These are phyloP conservation scores for Zoanthus gigantus DNA, from an alignment of 92 coral and sea anemone species.

Conservation along the genomic window DNA sequence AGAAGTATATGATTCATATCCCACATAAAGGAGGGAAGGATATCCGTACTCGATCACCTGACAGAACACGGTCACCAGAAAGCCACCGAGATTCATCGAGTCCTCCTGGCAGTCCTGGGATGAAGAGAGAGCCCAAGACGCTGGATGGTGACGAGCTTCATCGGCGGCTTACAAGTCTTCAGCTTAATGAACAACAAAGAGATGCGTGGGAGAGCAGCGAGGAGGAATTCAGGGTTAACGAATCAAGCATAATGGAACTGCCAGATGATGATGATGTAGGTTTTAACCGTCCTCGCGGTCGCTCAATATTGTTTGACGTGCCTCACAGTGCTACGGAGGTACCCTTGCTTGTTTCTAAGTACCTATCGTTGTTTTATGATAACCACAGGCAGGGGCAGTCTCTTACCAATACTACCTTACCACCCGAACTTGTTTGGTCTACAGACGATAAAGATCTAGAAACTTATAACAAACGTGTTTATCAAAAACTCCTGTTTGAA, in stretches of 20 bases:
- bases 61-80: constrained; percentile 68
- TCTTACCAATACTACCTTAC: constrained; percentile 65
- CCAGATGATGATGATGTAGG: constrained; percentile 71
- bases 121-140: constrained; percentile 56
- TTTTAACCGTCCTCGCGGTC: constrained; percentile 71
- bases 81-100: constrained; percentile 59
- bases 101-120: constrained; percentile 86
- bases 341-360: constrained; percentile 69
- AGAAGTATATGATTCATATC: constrained; percentile 45
- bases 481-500: constrained; percentile 84
- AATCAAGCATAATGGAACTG: constrained; percentile 63
- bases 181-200: constrained; percentile 72
- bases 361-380: constrained; percentile 69
- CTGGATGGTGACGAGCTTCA: constrained; percentile 75
- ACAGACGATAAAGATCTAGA: constrained; percentile 76
- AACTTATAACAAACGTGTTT: constrained; percentile 76
- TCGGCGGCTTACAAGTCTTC: constrained; percentile 73
- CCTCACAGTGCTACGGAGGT: constrained; percentile 86
- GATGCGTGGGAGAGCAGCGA: constrained; percentile 62
- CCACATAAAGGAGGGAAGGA: constrained; percentile 59
- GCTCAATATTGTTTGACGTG: constrained; percentile 84
- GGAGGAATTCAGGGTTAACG: constrained; percentile 67
- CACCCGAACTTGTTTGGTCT: constrained; percentile 72
- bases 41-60: constrained; percentile 79
- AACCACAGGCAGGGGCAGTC: constrained; percentile 74